Percentiles rank a stretch among this genome's conserved stretches.
phyloP scores from a whole-genome alignment of 2,797 vertebrate species.

The Acipenser transmontanus region DNA sequence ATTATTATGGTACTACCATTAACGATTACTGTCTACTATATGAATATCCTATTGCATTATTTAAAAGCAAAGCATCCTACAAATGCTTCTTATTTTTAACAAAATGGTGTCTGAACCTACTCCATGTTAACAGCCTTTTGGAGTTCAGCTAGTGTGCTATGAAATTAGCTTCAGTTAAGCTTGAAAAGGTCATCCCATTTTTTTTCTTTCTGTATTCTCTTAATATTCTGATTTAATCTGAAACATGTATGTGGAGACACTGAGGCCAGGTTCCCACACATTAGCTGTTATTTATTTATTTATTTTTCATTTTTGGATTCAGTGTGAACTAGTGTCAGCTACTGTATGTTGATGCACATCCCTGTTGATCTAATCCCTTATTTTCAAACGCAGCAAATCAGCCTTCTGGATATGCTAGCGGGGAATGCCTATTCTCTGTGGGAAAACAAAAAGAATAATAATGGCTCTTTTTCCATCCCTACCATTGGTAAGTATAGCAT shows the following conservation, averaged over 20 bases:
- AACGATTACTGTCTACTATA: no score
- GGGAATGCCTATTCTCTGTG: constrained; percentile 43
- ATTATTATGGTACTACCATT: no score
- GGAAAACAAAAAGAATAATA: constrained; percentile 45
- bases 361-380: constrained; percentile 34
- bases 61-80: no score
- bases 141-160: no score
- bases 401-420: constrained; percentile 37
- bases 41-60: no score
- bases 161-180: no score
- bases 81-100: no score
- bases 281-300: background rate
- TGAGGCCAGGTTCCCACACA: background rate
- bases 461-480: constrained; percentile 32
- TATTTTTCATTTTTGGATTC: constrained; percentile 11
- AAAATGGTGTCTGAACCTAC: no score
- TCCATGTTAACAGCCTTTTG: no score
- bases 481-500: no score
- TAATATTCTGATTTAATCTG: constrained; percentile 1
- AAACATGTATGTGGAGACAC: background rate
- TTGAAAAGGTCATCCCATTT: no score
- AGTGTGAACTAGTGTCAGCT: constrained; percentile 36
- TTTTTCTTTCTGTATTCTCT: background rate
- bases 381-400: constrained; percentile 30
- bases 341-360: constrained; percentile 25